Percentiles rank a stretch among this genome's conserved stretches.
Evolutionary conservation across 2,888 invertebrate species (phyloP).

Genomic region (Cyclophora punctaria): DNA sequence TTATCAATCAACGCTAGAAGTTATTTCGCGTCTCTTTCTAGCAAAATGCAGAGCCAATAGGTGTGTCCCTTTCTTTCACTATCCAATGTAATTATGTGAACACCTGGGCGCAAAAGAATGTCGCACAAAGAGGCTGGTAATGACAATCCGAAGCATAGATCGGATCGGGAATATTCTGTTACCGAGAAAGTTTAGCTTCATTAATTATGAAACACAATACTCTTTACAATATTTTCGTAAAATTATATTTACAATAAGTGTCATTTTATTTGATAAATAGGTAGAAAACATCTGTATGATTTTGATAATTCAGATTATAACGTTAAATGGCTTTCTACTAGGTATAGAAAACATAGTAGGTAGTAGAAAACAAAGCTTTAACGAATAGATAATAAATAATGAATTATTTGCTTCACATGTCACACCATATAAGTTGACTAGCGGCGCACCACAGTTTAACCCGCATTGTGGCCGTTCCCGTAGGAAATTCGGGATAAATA

Average conservation of each 20-base stretch:
- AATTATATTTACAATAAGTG: conserved; percentile 63
- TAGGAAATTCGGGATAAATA: no score
- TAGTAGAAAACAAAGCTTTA: no score
- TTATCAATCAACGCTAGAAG: conserved; percentile 74
- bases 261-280: conserved; percentile 69
- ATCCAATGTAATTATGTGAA: conserved; percentile 70
- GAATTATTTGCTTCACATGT: no score
- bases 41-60: conserved; percentile 24
- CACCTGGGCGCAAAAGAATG: conserved; percentile 75
- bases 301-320: conserved; percentile 2
- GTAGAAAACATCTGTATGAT: conserved; percentile 44
- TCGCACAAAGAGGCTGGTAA: conserved; percentile 73
- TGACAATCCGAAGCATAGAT: conserved; percentile 73
- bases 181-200: conserved; percentile 72
- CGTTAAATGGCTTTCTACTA: no score
- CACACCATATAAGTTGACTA: no score
- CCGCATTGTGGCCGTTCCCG: no score
- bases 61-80: conserved; percentile 43
- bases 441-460: no score
- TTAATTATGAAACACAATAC: conserved; percentile 75
- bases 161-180: conserved; percentile 66
- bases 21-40: conserved; percentile 38
- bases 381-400: background rate
- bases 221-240: conserved; percentile 60
- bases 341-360: no score